Evolutionary conservation across 2,888 invertebrate genomes (phyloP).

Genomic region (Clivina fossor): DNA sequence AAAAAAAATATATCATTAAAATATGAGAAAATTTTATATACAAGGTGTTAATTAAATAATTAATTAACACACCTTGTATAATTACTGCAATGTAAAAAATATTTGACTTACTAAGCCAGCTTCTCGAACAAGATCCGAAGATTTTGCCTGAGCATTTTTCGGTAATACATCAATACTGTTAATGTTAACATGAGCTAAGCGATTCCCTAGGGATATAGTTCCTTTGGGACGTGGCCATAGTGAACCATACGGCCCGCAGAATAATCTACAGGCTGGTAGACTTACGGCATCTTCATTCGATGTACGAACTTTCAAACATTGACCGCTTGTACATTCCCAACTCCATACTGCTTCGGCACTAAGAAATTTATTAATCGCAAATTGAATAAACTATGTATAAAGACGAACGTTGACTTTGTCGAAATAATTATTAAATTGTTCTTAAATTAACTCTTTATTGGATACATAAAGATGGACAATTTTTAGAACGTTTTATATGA

Average conservation of each 20-base stretch:
- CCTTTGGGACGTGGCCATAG: slow-evolving; percentile 70
- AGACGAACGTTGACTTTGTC: no score
- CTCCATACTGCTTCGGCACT: slow-evolving; percentile 52
- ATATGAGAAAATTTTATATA: not conserved
- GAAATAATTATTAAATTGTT: no score
- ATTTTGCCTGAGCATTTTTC: slow-evolving; percentile 45
- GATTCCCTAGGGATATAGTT: slow-evolving; percentile 57
- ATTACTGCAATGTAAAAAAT: not conserved
- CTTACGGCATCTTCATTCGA: slow-evolving; percentile 52
- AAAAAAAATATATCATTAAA: slow-evolving; percentile 19
- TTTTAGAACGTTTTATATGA: no score
- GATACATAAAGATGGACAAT: no score
- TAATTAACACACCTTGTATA: slow-evolving; percentile 1
- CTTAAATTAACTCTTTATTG: no score
- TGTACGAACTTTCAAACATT: slow-evolving; percentile 55
- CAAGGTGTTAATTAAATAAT: slow-evolving; percentile 4
- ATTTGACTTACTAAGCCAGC: slow-evolving; percentile 44
- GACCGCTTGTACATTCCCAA: slow-evolving; percentile 59
- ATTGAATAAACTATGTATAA: no score
- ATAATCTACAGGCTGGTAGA: slow-evolving; percentile 65
- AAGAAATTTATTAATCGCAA: slow-evolving; percentile 4
- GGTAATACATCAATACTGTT: slow-evolving; percentile 58
- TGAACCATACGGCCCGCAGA: slow-evolving; percentile 61
- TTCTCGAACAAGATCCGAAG: slow-evolving; percentile 42
- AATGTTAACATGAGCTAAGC: slow-evolving; percentile 55